Evolutionary conservation across 1,140 invertebrate species (phyloP).

Genomic region (Drosophila nigromelanica): DNA sequence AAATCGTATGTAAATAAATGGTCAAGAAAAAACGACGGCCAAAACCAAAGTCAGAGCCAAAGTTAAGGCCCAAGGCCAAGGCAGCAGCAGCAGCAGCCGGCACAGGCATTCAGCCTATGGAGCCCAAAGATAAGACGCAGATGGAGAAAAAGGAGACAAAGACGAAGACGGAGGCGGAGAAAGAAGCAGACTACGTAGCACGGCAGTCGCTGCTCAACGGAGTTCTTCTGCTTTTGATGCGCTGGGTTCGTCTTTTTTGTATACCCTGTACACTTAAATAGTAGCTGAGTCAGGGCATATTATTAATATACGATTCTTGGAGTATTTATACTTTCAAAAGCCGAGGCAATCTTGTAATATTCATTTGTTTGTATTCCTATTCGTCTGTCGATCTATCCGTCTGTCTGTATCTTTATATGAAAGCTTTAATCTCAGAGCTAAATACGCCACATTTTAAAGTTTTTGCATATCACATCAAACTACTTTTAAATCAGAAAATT

Average conservation of each 20-base stretch:
- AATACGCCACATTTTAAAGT: too few relatives aligned
- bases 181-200: constrained; percentile 58
- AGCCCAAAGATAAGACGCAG: constrained; percentile 16
- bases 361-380: too few relatives aligned
- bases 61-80: constrained; percentile 67
- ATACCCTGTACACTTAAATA: neutral
- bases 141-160: neutral
- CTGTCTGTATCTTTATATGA: too few relatives aligned
- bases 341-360: too few relatives aligned
- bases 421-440: too few relatives aligned
- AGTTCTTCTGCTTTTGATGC: constrained; percentile 24
- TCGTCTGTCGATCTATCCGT: too few relatives aligned
- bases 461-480: too few relatives aligned
- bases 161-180: constrained; percentile 1
- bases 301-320: too few relatives aligned
- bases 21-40: constrained; percentile 59
- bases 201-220: constrained; percentile 54
- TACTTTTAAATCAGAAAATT: too few relatives aligned
- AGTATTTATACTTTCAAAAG: neutral
- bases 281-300: too few relatives aligned
- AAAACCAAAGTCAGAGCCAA: constrained; percentile 22
- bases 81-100: constrained; percentile 40
- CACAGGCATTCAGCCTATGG: constrained; percentile 17
- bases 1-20: constrained; percentile 77
- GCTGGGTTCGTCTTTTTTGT: constrained; percentile 1